Evolutionary conservation across 2,888 invertebrate genomes (phyloP).

Genomic region (Archaeoteleia sp.): DNA sequence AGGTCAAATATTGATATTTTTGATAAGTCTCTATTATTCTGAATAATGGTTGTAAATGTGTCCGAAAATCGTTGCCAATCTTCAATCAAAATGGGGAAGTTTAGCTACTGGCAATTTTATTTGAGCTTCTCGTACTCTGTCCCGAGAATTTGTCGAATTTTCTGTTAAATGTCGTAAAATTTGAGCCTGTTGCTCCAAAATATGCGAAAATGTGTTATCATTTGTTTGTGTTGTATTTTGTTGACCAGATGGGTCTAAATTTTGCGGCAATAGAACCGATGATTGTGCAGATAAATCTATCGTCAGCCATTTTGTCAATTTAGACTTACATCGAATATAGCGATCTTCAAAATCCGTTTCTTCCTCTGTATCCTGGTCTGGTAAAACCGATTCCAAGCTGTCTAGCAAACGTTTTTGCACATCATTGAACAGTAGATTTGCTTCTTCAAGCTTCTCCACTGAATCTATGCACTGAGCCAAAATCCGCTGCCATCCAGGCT

Average conservation of each 20-base stretch:
- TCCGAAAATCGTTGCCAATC: slow-evolving; percentile 16
- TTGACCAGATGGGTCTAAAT: too few species aligned
- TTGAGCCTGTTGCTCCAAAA: not conserved
- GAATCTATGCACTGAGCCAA: not conserved
- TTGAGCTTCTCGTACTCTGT: not conserved
- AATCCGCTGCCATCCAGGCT: not conserved
- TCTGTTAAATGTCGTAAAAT: slow-evolving; percentile 1
- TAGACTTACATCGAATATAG: not conserved
- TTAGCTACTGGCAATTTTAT: slow-evolving; percentile 13
- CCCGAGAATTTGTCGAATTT: not conserved
- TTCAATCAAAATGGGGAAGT: slow-evolving; percentile 15
- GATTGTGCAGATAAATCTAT: too few species aligned
- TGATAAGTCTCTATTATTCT: slow-evolving; percentile 5
- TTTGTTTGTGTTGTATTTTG: not conserved
- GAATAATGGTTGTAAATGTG: slow-evolving; percentile 5
- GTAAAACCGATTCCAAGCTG: not conserved
- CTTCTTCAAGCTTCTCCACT: not conserved
- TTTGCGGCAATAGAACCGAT: too few species aligned
- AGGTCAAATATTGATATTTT: too few species aligned
- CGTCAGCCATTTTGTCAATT: not conserved
- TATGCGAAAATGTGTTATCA: not conserved
- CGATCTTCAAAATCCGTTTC: not conserved
- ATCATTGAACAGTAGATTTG: not conserved
- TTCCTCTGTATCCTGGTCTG: not conserved
- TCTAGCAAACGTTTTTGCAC: not conserved